Base-by-base conservation (phyloP, 2,888 invertebrate genomes). In the Sericinus montela region DNA sequence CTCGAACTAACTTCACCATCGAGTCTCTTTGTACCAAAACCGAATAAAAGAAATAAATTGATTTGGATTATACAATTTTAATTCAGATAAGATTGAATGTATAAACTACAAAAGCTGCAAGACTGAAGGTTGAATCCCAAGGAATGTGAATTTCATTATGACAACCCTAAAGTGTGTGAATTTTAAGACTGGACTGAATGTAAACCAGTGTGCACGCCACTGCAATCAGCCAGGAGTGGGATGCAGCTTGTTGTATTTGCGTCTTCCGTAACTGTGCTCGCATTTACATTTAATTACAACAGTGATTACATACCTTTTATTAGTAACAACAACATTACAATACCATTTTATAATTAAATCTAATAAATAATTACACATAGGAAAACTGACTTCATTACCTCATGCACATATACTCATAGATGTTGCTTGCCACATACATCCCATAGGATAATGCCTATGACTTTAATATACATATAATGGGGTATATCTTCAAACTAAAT, bases 161-260 rank as follows among this genome's bases (percentile, higher is more conserved):
- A 8, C 25, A 8, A 25, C 25, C 36, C 6, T 32, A 38, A n/a
- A 15, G 36, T 13, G 19, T 14, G 36, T 9, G 30, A 16, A 30
- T 11, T 25, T 38, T 48, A 51, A 51, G 72, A 75, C 67, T 78
- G 87, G 85, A 87, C 87, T 70, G 70, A 83, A 87, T 85, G 85
- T 85, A 87, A 86, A 86, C 69, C 86, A 85, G 86, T 77, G 72
- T 67, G 77, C 80, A 78, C 76, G 72, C 65, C 62, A 65, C 67
- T 64, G 72, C 71, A 45, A 67, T 60, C 73, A 66, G 72, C 77
- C 78, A 68, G 73, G 67, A 65, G 69, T 70, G 69, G 67, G 72
- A 71, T 70, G 74, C 76, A 75, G 79, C 83, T 87, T 87, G 87
- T 87, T 87, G 87, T 87, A 87, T 80, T 87, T 87, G 87, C 83